Base-by-base conservation (phyloP, 2,113 vertebrate species). In the Monopterus albus region DNA sequence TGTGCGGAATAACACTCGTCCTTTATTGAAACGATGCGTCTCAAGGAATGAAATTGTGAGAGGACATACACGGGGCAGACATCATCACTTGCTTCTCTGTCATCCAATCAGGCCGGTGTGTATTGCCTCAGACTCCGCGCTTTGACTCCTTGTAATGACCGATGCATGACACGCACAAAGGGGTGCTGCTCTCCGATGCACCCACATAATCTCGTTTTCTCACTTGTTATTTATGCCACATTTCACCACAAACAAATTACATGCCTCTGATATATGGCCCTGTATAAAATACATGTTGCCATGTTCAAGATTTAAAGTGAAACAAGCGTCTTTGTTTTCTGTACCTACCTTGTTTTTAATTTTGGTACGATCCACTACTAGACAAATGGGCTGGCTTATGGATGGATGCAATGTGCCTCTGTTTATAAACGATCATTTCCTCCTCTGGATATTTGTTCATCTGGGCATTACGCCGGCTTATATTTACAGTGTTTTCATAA, bases 11-110 rank as follows among this genome's bases (percentile, higher is more conserved):
- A 58, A 23, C 5, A 28, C 33, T 20, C 13, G 42, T 68, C 53
- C 57, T 71, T 43, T 55, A 14, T 60, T n/a, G 23, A 29, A 46
- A 35, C 15, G 40, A 14, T 0, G 6, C 15, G 88, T 87, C 73
- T 91, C 89, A 91, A 82, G 90, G 90, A 52, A 88, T 93, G 78
- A 93, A 91, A 60, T 90, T 90, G 60, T 91, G 89, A 62, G 88
- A 87, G 76, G 85, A 74, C 92, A 92, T 91, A 39, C 89, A 89
- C 62, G 87, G 82, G 35, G 82, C 26, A 82, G 80, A 80, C 92
- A 93, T 90, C 65, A 74, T 90, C 82, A 87, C 87, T 65, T 8
- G 60, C 17, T 15, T 47, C 20, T 45, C 0, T 5, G 21, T 18
- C 6, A 25, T 13, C 29, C 35, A 3, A 1, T 53, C 20, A 12